Conservation (phyloP, 2,113 vertebrate species). For the Mormyrus lacerda region DNA sequence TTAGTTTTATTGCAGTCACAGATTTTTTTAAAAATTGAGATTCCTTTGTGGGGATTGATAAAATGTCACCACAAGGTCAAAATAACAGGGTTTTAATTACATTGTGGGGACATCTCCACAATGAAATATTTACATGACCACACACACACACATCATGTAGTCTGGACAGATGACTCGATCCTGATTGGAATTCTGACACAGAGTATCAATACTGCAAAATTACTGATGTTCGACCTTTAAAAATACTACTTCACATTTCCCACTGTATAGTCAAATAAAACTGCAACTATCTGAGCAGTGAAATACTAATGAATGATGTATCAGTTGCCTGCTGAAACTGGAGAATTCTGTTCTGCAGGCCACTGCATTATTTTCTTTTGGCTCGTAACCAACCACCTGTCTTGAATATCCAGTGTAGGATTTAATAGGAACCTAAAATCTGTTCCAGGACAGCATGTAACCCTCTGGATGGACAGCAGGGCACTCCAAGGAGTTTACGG, state of each 20-base stretch:
- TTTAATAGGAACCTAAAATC: too few species aligned
- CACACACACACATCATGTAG: neutral
- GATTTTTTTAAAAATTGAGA: neutral
- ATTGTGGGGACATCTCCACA: neutral
- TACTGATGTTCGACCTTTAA: neutral
- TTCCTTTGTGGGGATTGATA: neutral
- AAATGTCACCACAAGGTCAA: neutral
- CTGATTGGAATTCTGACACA: neutral
- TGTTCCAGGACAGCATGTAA: too few species aligned
- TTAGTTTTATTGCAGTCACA: neutral
- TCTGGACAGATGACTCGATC: neutral
- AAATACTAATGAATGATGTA: neutral
- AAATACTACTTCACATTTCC: neutral
- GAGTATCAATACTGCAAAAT: neutral
- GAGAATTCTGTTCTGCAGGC: neutral
- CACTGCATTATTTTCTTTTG: neutral
- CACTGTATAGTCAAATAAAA: neutral
- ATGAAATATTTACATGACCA: neutral
- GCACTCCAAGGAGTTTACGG: too few species aligned
- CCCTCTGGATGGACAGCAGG: too few species aligned
- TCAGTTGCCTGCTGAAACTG: neutral
- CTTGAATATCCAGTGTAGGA: neutral
- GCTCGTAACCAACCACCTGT: neutral
- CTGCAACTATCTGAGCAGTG: neutral
- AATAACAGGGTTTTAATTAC: neutral